Base-by-base conservation (phyloP, 2,888 invertebrate genomes). In the Tetropium fuscum region DNA sequence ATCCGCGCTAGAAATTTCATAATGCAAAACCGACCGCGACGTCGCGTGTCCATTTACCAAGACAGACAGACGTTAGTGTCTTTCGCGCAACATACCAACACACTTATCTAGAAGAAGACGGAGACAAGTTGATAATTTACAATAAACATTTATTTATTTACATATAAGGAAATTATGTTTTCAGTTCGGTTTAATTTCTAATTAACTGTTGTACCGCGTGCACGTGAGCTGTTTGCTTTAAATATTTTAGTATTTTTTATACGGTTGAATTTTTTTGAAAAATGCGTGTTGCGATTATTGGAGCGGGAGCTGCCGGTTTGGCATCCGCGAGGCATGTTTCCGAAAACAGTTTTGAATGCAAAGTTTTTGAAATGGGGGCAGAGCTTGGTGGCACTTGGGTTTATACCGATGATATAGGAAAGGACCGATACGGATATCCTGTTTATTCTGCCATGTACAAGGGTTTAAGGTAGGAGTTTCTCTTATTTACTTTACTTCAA, bases 361-460 rank as follows among this genome's bases (percentile, higher is more conserved):
- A 88, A 13, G 86, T 94, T 20, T 90, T 90, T 78, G 97, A 97
- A 77, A 90, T 92, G 79, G 86, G 88, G 0, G 81, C 84, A 2
- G 81, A 87, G 68, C 83, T 96, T 22, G 97, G 97, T 7, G 97
- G 97, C 16, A 95, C 95, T 13, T 97, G 97, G 97, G 90, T 93
- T 0, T 95, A 93, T 77, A 91, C 91, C 0, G 91, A 93, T 64
- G 83, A 87, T 60, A 86, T 87, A 16, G 94, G 92, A 1, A 86
- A 84, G n/a, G 91, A 94, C 75, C 84, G 88, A 74, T 88, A 90
- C 76, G 94, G 93, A 0, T 83, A 92, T 49, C 92, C 93, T 0
- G 87, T 95, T 25, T 95, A 95, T 78, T 92, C 95, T 43, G 94
- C 94, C 82, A 95, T 97, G 94, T 97, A 97, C 77, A 87, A 91